Evolutionary conservation across 2,113 vertebrate genomes (phyloP).

Genomic region (Sorex araneus): DNA sequence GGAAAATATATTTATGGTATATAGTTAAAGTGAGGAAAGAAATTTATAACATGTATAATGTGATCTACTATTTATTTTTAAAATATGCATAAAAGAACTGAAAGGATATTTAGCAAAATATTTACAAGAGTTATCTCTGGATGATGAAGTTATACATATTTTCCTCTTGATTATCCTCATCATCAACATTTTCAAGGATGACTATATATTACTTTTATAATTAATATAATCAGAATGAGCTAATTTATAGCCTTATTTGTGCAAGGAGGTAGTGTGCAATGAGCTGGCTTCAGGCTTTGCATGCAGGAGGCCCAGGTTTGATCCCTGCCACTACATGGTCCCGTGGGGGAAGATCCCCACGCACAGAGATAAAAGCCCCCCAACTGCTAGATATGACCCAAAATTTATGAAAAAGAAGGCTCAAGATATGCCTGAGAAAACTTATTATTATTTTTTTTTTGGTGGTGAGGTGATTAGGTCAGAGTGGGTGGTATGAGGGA

Average conservation of each 20-base stretch:
- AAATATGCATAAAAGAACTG: constrained; percentile 48
- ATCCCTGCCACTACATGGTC: too few species aligned
- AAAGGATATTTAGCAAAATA: constrained; percentile 62
- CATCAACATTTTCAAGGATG: constrained; percentile 55
- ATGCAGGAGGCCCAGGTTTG: too few species aligned
- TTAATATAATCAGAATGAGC: constrained; percentile 20
- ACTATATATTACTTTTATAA: constrained; percentile 34
- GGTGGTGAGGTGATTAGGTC: too few species aligned
- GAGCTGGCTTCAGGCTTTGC: neutral
- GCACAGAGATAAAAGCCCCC: too few species aligned
- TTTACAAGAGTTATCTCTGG: constrained; percentile 37
- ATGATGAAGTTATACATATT: constrained; percentile 47
- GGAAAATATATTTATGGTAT: constrained; percentile 42
- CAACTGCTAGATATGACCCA: too few species aligned
- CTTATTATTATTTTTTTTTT: too few species aligned
- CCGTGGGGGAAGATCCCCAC: too few species aligned
- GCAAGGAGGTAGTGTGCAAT: neutral
- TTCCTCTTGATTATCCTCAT: constrained; percentile 50
- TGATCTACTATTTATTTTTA: constrained; percentile 52
- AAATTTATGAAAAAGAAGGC: too few species aligned
- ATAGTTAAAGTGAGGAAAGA: constrained; percentile 20
- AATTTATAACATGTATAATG: constrained; percentile 48
- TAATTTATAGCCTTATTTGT: constrained; percentile 13
- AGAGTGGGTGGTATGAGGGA: too few species aligned
- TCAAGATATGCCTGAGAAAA: too few species aligned